Evolutionary conservation across 2,888 invertebrate genomes (phyloP).

Genomic region (Pyrochroa serraticornis): DNA sequence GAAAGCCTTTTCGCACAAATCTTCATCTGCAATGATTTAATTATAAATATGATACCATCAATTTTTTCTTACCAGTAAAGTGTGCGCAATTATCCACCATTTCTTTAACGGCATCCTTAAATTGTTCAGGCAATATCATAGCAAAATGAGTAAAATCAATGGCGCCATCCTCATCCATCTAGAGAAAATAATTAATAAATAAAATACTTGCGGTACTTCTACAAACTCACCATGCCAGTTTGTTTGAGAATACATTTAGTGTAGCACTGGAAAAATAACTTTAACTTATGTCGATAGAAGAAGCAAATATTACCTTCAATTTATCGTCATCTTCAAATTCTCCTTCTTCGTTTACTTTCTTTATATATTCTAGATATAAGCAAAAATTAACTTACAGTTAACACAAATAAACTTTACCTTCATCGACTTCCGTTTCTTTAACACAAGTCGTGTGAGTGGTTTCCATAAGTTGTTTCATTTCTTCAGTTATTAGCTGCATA

Average conservation of each 20-base stretch:
- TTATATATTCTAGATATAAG: constrained; percentile 16
- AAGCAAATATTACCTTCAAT: constrained; percentile 21
- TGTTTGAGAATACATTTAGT: constrained; percentile 32
- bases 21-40: constrained; percentile 13
- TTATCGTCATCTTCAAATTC: constrained; percentile 21
- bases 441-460: constrained; percentile 25
- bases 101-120: not conserved
- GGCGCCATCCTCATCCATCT: constrained; percentile 27
- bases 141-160: constrained; percentile 7
- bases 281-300: not conserved
- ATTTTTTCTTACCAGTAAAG: constrained; percentile 1
- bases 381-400: not conserved
- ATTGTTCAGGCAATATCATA: constrained; percentile 8
- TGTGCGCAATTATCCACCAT: constrained; percentile 7
- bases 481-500: constrained; percentile 2
- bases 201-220: not conserved
- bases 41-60: constrained; percentile 14
- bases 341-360: constrained; percentile 22
- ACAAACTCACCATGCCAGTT: constrained; percentile 33
- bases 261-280: constrained; percentile 33
- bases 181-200: constrained; percentile 1
- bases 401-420: constrained; percentile 8
- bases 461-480: constrained; percentile 14
- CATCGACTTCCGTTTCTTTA: constrained; percentile 16
- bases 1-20: constrained; percentile 31